These are phyloP conservation scores for Platypus cylindrus DNA, from an alignment of 2,888 invertebrate genomes.

Conservation along the genomic window DNA sequence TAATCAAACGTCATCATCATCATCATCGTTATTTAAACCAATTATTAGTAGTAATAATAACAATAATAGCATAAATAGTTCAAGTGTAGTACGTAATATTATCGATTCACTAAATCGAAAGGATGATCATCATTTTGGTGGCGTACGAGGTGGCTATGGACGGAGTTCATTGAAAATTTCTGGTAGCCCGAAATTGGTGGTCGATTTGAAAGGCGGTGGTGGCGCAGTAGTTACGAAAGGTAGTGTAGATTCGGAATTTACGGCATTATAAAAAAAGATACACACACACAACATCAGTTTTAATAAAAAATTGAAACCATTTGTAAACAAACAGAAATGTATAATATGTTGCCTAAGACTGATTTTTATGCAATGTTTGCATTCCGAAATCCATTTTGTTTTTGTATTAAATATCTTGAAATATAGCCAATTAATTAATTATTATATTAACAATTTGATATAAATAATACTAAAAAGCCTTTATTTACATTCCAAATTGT, in stretches of 20 bases:
- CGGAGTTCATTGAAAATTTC: constrained; percentile 30
- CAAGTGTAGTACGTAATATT: constrained; percentile 30
- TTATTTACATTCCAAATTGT: no score
- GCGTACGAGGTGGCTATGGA: constrained; percentile 26
- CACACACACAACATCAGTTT: no score
- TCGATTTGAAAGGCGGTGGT: constrained; percentile 17
- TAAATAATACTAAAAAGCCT: constrained; percentile 2
- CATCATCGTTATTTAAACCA: background rate
- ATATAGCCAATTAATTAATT: no score
- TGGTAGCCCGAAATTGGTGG: constrained; percentile 27
- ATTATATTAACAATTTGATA: no score
- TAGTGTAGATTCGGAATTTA: constrained; percentile 18
- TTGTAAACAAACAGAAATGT: no score
- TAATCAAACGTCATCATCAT: background rate
- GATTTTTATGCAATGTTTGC: no score
- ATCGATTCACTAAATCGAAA: constrained; percentile 33
- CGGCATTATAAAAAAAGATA: constrained; percentile 16
- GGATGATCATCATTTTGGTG: constrained; percentile 19
- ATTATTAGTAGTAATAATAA: background rate
- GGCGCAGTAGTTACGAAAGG: constrained; percentile 17
- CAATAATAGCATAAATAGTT: constrained; percentile 7
- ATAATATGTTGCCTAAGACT: no score
- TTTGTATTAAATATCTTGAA: no score
- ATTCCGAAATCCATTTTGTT: no score
- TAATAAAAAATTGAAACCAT: no score